These are phyloP conservation scores for Lordiphosa stackelbergi DNA, from an alignment of 1,140 invertebrate genomes.

Conservation along the genomic window DNA sequence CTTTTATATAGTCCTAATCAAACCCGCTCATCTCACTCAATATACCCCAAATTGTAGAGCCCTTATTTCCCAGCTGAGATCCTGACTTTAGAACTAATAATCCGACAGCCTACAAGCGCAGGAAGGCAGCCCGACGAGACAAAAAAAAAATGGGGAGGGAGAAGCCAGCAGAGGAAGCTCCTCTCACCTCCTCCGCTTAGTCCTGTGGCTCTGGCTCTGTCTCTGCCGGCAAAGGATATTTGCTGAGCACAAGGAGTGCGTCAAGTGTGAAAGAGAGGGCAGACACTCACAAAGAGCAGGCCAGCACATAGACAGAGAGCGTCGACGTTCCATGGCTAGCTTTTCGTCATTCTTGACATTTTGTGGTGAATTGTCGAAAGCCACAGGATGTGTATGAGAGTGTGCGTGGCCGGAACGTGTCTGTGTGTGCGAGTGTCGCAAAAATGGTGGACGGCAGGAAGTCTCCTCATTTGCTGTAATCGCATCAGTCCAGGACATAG, in stretches of 20 bases:
- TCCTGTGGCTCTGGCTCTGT: conserved; percentile 7
- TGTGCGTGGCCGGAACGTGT: conserved; percentile 34
- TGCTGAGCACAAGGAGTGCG: conserved; percentile 31
- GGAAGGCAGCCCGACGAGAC: conserved; percentile 43
- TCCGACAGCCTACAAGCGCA: conserved; percentile 72
- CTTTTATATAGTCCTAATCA: neutral
- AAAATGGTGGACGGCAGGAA: conserved; percentile 76
- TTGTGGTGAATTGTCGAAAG: conserved; percentile 77
- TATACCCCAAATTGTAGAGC: conserved; percentile 43
- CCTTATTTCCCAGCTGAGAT: conserved; percentile 44
- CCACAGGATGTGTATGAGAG: conserved; percentile 64
- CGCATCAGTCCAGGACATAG: conserved; percentile 58
- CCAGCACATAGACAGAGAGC: conserved; percentile 38
- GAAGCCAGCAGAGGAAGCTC: conserved; percentile 51
- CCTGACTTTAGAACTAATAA: conserved; percentile 76
- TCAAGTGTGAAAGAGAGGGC: conserved; percentile 15
- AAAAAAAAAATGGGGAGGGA: conserved; percentile 38
- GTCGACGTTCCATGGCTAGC: conserved; percentile 58
- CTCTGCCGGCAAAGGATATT: conserved; percentile 50
- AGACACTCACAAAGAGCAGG: conserved; percentile 29
- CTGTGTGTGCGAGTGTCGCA: conserved; percentile 33
- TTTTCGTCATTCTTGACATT: conserved; percentile 77
- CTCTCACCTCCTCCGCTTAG: neutral
- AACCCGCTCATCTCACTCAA: conserved; percentile 15
- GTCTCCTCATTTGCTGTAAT: conserved; percentile 77